Base-by-base conservation (phyloP, 2,888 invertebrate species). In the Ennomos erosarius region DNA sequence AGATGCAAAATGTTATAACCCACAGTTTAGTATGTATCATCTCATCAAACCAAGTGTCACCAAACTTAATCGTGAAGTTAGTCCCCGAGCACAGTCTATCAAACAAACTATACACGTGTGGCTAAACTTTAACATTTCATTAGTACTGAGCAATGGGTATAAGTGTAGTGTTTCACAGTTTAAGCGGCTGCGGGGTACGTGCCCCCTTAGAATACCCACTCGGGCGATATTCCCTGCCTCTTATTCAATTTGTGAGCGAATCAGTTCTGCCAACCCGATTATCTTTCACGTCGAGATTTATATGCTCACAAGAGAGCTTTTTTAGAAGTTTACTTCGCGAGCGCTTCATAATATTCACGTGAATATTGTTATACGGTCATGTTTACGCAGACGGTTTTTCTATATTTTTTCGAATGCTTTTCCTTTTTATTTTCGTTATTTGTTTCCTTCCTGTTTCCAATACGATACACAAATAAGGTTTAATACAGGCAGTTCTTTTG, bases 161-260 rank as follows among this genome's bases (percentile, higher is more conserved):
- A 78, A 79, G 78, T 76, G 76, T 73, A 71, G 78, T 78, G 81
- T 83, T 79, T 78, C 79, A 75, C 79, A 81, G 84, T 84, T 82
- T 78, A 81, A 78, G 76, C 75, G 71, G 74, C 73, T 75, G 76
- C 73, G 54, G 42, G 63, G 52, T 44, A 38, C 58, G 44, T 53
- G 75, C 68, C 71, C 78, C 74, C 74, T 69, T 74, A 66, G 71
- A 62, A 74, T 72, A 65, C 75, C 73, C 78, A 70, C 75, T 73
- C 79, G 71, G 74, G 80, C 77, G 84, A 81, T 83, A 81, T 83
- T 82, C 81, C 81, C 76, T 81, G 81, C 81, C 87, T 87, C 85
- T 90, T 88, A 90, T 90, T 90, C 88, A 90, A 90, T 90, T 90
- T 90, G 87, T 79, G 84, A 88, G 83, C 84, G 87, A 90, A 90